Percentiles rank a stretch among this genome's conserved stretches.
phyloP scores from a whole-genome alignment of 2,797 vertebrate genomes.

The Tiaroga cobitis region DNA sequence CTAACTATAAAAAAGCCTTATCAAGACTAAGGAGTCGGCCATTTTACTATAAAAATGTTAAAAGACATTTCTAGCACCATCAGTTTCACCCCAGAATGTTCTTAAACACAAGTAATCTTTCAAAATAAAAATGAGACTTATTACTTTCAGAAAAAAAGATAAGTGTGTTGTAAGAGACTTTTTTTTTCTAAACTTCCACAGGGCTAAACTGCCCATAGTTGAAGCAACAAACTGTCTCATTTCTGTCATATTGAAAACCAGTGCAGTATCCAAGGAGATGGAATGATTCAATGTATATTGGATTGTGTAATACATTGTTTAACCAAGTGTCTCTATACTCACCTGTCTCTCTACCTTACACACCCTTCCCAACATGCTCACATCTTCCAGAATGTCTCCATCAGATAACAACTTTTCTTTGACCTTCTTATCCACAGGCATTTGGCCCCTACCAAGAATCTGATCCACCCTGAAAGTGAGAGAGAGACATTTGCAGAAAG shows the following conservation, averaged over 20 bases:
- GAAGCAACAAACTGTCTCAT: neutral
- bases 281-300: neutral
- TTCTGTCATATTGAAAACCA: neutral
- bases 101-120: neutral
- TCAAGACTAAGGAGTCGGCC: neutral
- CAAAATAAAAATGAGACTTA: neutral
- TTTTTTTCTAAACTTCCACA: neutral
- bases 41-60: neutral
- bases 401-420: slow-evolving; percentile 91
- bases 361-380: slow-evolving; percentile 97
- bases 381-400: slow-evolving; percentile 87
- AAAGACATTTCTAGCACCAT: neutral
- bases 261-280: neutral
- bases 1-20: neutral
- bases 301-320: neutral
- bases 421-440: slow-evolving; percentile 90
- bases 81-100: neutral
- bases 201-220: neutral
- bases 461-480: slow-evolving; percentile 89
- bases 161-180: neutral
- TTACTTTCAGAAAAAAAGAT: too few species aligned
- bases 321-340: slow-evolving; percentile 50
- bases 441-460: slow-evolving; percentile 96
- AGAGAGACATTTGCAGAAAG: slow-evolving; percentile 26
- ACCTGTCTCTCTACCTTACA: slow-evolving; percentile 99